Evolutionary conservation across 2,888 invertebrate species (phyloP).

Genomic region (Ceriagrion tenellum): DNA sequence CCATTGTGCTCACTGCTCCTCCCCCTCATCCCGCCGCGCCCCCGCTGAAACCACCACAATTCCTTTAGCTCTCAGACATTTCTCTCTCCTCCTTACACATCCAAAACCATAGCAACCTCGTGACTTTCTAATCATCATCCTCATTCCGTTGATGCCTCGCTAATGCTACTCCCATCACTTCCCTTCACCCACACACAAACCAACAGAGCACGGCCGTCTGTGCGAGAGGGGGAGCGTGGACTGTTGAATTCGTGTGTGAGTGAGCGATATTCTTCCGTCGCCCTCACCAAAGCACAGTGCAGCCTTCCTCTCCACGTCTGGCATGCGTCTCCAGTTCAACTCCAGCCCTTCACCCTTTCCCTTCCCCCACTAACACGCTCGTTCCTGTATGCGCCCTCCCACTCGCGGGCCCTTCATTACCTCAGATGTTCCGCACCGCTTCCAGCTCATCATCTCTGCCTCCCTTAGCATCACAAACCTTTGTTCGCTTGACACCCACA

Average conservation of each 20-base stretch:
- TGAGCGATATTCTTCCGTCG: background rate
- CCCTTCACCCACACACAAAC: background rate
- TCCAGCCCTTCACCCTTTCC: background rate
- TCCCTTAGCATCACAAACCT: slow-evolving; percentile 52
- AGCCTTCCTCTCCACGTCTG: background rate
- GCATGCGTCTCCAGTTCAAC: background rate
- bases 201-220: background rate
- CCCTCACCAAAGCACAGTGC: too few species aligned
- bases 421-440: slow-evolving; percentile 58
- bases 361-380: background rate
- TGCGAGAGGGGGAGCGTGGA: background rate
- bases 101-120: background rate
- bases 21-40: background rate
- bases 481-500: slow-evolving; percentile 54
- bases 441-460: slow-evolving; percentile 53
- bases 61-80: background rate
- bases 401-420: slow-evolving; percentile 37
- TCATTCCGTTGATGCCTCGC: background rate
- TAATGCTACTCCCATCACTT: background rate
- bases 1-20: background rate
- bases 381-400: background rate
- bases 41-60: background rate
- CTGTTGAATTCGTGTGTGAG: background rate
- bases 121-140: slow-evolving; percentile 36
- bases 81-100: background rate